phyloP scores from a whole-genome alignment of 1,140 invertebrate species.

The Oncopodura yosiiana region DNA sequence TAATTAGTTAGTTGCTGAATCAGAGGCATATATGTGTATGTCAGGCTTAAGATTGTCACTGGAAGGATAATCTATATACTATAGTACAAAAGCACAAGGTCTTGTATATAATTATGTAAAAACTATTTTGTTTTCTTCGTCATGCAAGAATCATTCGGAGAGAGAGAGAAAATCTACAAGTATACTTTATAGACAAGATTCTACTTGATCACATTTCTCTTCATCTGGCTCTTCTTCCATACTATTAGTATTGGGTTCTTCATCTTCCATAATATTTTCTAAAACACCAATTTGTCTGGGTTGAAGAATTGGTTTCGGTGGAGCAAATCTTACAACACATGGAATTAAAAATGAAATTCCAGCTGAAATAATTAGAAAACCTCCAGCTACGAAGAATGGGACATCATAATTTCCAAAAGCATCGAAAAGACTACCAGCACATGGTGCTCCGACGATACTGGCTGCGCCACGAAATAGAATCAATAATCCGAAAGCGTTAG shows the following conservation, averaged over 20 bases:
- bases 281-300: constrained; percentile 66
- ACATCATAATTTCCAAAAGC: constrained; percentile 71
- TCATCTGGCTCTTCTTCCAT: not conserved
- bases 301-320: constrained; percentile 51
- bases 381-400: constrained; percentile 85
- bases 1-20: too few species aligned
- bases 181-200: constrained; percentile 25
- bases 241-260: constrained; percentile 40
- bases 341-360: constrained; percentile 75
- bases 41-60: too few species aligned
- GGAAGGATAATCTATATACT: too few species aligned
- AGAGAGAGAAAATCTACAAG: not conserved
- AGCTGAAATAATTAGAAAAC: constrained; percentile 73
- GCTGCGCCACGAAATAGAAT: constrained; percentile 89
- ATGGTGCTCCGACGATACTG: constrained; percentile 62
- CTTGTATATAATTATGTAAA: too few species aligned
- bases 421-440: constrained; percentile 69
- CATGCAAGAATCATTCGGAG: too few species aligned
- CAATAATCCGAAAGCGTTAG: constrained; percentile 90
- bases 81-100: too few species aligned
- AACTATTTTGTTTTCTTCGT: too few species aligned
- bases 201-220: constrained; percentile 24
- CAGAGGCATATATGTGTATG: too few species aligned
- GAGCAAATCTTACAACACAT: constrained; percentile 53
- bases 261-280: constrained; percentile 58